Evolutionary conservation across 2,888 invertebrate genomes (phyloP).

Genomic region (Metalampra italica): DNA sequence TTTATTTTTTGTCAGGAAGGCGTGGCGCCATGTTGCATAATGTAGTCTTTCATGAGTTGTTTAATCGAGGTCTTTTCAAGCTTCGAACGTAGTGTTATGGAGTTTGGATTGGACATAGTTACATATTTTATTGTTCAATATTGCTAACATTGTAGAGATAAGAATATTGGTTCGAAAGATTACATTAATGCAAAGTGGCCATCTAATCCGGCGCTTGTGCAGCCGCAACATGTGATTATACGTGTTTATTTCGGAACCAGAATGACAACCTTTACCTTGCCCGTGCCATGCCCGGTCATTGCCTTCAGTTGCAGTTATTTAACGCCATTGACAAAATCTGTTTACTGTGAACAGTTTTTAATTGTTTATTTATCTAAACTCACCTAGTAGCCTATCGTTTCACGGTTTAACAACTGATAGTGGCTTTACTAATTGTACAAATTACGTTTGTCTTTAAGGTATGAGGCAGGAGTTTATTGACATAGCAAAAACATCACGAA

Average conservation of each 20-base stretch:
- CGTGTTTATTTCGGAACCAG: conserved; percentile 59
- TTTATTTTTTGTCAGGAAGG: too few relatives aligned
- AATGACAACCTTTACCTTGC: conserved; percentile 49
- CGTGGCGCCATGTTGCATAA: too few relatives aligned
- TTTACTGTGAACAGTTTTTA: conserved; percentile 60
- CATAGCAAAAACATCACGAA: too few relatives aligned
- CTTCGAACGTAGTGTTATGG: neutral
- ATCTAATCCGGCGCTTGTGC: conserved; percentile 2
- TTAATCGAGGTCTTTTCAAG: neutral
- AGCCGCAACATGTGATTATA: neutral
- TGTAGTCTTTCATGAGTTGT: too few relatives aligned
- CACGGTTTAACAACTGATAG: neutral
- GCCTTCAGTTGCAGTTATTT: conserved; percentile 72
- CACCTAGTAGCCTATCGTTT: neutral
- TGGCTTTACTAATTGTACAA: too few relatives aligned
- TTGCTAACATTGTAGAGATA: neutral
- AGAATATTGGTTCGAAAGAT: neutral
- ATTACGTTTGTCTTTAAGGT: neutral
- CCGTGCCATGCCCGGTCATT: conserved; percentile 61
- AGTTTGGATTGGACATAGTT: neutral
- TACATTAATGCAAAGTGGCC: neutral
- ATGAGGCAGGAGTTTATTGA: neutral
- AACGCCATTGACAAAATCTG: conserved; percentile 56
- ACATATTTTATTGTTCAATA: neutral
- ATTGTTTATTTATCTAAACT: conserved; percentile 43